Conservation (phyloP, 1,140 invertebrate genomes). For the Drosophila melanica region DNA sequence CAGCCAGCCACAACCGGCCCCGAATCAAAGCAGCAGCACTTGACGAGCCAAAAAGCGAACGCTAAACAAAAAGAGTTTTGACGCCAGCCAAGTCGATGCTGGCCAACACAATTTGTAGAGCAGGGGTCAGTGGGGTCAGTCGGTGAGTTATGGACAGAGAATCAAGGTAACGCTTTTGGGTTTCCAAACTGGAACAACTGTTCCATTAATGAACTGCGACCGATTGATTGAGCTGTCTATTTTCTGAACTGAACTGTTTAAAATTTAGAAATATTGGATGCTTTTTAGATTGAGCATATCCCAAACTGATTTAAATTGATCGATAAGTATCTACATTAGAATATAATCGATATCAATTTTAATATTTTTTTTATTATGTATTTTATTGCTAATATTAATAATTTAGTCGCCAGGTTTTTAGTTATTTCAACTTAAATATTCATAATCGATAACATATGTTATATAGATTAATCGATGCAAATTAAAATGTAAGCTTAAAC, state of each 20-base stretch:
- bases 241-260: not conserved
- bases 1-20: constrained; percentile 12
- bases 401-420: too few relatives aligned
- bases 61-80: constrained; percentile 33
- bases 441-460: too few relatives aligned
- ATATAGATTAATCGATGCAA: too few relatives aligned
- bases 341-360: too few relatives aligned
- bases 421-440: too few relatives aligned
- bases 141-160: constrained; percentile 12
- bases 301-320: too few relatives aligned
- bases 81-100: constrained; percentile 3
- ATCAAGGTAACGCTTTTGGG: constrained; percentile 25
- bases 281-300: not conserved
- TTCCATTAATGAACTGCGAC: not conserved
- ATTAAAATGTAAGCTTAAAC: too few relatives aligned
- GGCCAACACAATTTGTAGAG: not conserved
- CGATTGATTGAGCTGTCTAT: constrained; percentile 24
- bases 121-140: constrained; percentile 2
- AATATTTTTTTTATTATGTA: too few relatives aligned
- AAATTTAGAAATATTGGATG: not conserved
- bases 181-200: constrained; percentile 9
- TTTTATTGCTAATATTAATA: too few relatives aligned
- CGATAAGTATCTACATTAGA: too few relatives aligned
- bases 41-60: constrained; percentile 35
- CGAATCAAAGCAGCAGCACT: constrained; percentile 34